phyloP scores from a whole-genome alignment of 2,888 invertebrate species.

The Dolomedes plantarius region DNA sequence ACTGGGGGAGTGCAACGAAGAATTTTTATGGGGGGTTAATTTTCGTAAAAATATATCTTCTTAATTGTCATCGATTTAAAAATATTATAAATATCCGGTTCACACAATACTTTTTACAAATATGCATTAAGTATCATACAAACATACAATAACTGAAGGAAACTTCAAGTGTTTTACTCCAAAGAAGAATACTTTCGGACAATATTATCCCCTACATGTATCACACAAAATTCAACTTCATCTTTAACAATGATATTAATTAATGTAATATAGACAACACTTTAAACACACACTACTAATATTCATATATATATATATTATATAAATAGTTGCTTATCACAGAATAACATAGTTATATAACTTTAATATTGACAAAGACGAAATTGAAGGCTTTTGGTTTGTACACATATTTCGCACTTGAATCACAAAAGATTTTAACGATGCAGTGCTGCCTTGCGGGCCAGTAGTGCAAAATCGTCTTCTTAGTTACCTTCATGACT shows the following conservation, averaged over 20 bases:
- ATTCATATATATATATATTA: conserved; percentile 40
- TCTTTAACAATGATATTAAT: conserved; percentile 43
- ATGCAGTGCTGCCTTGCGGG: conserved; percentile 46
- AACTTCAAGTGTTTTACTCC: not conserved
- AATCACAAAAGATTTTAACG: conserved; percentile 12
- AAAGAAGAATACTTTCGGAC: not conserved
- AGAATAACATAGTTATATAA: conserved; percentile 68
- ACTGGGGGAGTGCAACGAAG: not conserved
- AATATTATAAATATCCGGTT: not conserved
- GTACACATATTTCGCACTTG: conserved; percentile 23
- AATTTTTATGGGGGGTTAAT: not conserved
- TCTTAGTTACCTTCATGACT: too few relatives aligned
- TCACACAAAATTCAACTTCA: conserved; percentile 7
- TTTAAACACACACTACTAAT: conserved; percentile 55
- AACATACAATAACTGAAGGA: not conserved
- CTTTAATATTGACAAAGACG: conserved; percentile 47
- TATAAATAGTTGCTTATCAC: conserved; percentile 69
- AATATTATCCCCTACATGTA: not conserved
- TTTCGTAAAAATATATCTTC: not conserved
- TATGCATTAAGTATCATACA: conserved; percentile 1
- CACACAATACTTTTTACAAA: not conserved
- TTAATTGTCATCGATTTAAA: not conserved
- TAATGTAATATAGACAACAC: conserved; percentile 56
- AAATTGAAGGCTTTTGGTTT: conserved; percentile 59
- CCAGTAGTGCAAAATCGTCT: not conserved